Evolutionary conservation across 2,888 invertebrate genomes (phyloP), one percentile per base, ranked within the genome.

Genomic region (Aquatica leii): DNA sequence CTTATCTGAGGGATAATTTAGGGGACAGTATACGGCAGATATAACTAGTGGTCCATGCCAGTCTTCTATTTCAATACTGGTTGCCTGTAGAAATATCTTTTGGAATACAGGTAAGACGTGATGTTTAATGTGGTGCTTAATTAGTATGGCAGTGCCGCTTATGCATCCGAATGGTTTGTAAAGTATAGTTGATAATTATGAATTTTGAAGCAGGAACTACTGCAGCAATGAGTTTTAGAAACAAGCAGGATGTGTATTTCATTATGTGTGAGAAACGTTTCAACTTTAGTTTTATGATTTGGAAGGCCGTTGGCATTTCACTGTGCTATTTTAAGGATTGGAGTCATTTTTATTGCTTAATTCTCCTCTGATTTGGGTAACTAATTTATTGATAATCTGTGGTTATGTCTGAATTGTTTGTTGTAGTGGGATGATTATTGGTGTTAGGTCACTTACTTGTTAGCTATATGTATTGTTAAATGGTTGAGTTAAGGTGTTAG

Each of bases 381-480:
- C 9, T 37, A 37, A 12, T 50, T 50, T 2, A n/a, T 24, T 50
- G 1, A 14, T 34, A 34, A 35, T 34, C 15, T 51, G 14, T 35
- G 34, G 51, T 31, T 51, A 15, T 12, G 17, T 8, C 31, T 51
- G 51, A 15, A 51, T 51, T 8, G 49, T 49, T 21, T 21, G 21
- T 49, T 49, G 8, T 21, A 21, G n/a, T 21, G 18, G 17, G 51
- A 51, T 51, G 34, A 51, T 51, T 51, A 51, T 51, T 8, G 51
- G 17, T 35, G 51, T 17, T 17, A 51, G 15, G 8, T 41, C 2
- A 50, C 12, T n/a, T n/a, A n/a, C n/a, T n/a, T n/a, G n/a, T n/a
- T n/a, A n/a, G n/a, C n/a, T n/a, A n/a, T n/a, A n/a, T n/a, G n/a
- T n/a, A n/a, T n/a, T n/a, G n/a, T n/a, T n/a, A n/a, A n/a, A n/a